Conservation (phyloP, 37 sponge, comb jelly and placozoan species). For the Halisarca cf. caerulea region DNA sequence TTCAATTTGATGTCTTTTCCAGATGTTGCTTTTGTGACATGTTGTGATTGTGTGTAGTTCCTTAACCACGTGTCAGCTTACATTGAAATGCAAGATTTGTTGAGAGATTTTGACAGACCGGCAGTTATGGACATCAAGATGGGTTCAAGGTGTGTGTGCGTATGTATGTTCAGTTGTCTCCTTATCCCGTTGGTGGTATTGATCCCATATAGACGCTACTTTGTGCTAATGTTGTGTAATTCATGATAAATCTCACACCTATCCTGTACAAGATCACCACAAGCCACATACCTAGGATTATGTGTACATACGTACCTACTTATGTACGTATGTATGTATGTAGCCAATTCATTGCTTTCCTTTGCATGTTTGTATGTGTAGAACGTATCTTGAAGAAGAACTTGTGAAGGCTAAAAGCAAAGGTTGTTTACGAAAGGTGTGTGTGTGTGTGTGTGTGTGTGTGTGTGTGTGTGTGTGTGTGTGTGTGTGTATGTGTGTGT, state of each 20-base stretch:
- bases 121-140: conserved; percentile 99
- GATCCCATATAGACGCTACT: neutral
- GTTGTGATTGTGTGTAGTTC: neutral
- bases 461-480: neutral
- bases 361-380: conserved; percentile 9
- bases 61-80: conserved; percentile 57
- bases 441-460: conserved; percentile 24
- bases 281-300: too few species aligned
- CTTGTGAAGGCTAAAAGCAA: conserved; percentile 75
- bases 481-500: too few species aligned
- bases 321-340: too few species aligned
- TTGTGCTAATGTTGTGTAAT: neutral
- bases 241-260: too few species aligned
- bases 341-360: too few species aligned
- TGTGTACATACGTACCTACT: too few species aligned
- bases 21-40: neutral
- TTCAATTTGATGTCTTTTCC: too few species aligned
- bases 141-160: conserved; percentile 71
- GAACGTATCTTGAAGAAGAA: conserved; percentile 95
- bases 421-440: conserved; percentile 59
- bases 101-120: conserved; percentile 94
- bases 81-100: conserved; percentile 93
- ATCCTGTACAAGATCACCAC: too few species aligned
- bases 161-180: neutral
- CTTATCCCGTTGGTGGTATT: neutral